Percentiles rank a stretch among this genome's conserved stretches.
phyloP scores from a whole-genome alignment of 2,888 invertebrate genomes.

The Odontomyia ornata region DNA sequence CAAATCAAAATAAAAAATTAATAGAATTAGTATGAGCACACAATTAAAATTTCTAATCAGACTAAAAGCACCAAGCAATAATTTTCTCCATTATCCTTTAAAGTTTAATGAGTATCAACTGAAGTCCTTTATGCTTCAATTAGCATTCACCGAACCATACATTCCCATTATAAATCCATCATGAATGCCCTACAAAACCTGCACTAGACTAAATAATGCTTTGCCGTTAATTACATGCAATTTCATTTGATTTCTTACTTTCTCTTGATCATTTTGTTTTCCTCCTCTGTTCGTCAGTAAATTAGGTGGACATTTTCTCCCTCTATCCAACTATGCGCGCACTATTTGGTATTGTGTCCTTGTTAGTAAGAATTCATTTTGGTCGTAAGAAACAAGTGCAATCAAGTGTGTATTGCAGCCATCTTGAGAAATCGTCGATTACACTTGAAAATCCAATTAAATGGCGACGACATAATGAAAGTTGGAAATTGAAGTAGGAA shows the following conservation, averaged over 20 bases:
- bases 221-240: background rate
- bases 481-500: conserved; percentile 3
- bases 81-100: too few relatives aligned
- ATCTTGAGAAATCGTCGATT: conserved; percentile 46
- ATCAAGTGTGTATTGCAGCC: conserved; percentile 5
- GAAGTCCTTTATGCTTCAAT: too few relatives aligned
- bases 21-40: too few relatives aligned
- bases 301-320: background rate
- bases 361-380: conserved; percentile 14
- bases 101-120: too few relatives aligned
- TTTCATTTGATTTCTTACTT: background rate
- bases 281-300: background rate
- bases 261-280: background rate
- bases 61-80: too few relatives aligned
- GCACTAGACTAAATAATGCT: background rate
- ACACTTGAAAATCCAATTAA: conserved; percentile 50
- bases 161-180: too few relatives aligned
- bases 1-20: too few relatives aligned
- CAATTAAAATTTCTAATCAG: too few relatives aligned
- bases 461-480: conserved; percentile 48
- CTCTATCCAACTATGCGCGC: too few relatives aligned
- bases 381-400: conserved; percentile 24
- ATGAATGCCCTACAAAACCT: background rate
- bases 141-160: too few relatives aligned
- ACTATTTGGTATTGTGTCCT: background rate